Evolutionary conservation across 2,888 invertebrate genomes (phyloP), one percentile per base, ranked within the genome.

Genomic region (Drosophila aldrichi): DNA sequence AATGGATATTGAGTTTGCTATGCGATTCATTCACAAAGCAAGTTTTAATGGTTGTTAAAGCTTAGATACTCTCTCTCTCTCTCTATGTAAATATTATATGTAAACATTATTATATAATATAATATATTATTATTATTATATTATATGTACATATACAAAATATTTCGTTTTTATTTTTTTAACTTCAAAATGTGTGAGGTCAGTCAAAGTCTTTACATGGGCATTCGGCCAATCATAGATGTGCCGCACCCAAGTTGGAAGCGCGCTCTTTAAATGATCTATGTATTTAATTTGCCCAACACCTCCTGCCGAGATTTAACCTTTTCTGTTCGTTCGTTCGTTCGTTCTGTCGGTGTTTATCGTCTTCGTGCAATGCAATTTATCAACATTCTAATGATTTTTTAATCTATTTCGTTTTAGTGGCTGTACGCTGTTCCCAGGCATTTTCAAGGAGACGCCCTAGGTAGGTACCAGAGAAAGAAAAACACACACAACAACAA

Each of bases 311-410:
- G 71, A 20, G 65, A 66, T 79, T 82, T 65, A 70, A 70, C 69
- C 68, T 60, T 46, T 78, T 65, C 44, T 10, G 25, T 48, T 32
- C 38, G 20, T 20, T 41, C 22, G n/a, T n/a, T 41, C 44, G 14
- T 44, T 41, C 22, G 16, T 44, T 22, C 44, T 44, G 16, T 14
- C 44, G 44, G 16, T 44, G 29, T 36, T 6, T 44, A n/a, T 22
- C 44, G 51, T 25, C 43, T 48, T 25, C 40, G 51, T 8, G 60
- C 59, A 52, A 46, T 67, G 58, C 88, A 75, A 88, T 83, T 82
- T 88, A 82, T 83, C 86, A 88, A 66, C 73, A 74, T 64, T 82
- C 66, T 84, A 84, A 84, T 84, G 83, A 58, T 77, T 82, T 82
- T 84, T 84, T 82, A 84, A 84, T 85, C 75, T 88, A 75, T 83